A percentile compares a stretch with the other conserved stretches of the same genome.
Evolutionary conservation across 2,113 vertebrate genomes (phyloP).

Genomic region (human (Homo sapiens)): DNA sequence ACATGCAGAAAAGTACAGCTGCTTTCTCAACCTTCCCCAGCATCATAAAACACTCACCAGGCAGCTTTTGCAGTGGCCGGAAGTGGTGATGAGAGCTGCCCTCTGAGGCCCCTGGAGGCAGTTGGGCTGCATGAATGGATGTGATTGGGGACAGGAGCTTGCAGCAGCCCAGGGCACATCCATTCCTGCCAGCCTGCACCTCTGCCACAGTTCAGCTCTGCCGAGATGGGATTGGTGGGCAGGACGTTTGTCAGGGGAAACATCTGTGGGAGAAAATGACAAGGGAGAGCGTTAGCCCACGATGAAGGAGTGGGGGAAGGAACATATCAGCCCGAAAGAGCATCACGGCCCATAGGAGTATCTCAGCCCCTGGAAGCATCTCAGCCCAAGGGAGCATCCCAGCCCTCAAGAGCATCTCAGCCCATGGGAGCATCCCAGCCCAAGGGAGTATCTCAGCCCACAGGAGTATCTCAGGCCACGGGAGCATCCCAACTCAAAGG

Average conservation of each 20-base stretch:
- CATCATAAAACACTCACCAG: too few relatives aligned
- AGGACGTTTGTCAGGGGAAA: background rate
- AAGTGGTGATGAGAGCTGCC: background rate
- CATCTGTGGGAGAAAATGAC: background rate
- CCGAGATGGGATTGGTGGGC: background rate
- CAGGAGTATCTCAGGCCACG: background rate
- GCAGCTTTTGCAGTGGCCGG: background rate
- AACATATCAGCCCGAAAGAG: background rate
- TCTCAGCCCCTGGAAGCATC: background rate
- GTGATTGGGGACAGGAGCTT: background rate
- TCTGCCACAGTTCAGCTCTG: background rate
- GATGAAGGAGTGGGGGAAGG: background rate
- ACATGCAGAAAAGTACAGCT: too few relatives aligned
- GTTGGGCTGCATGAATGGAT: background rate
- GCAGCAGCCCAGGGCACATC: background rate
- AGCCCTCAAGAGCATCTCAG: too few relatives aligned
- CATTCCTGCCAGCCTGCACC: too few relatives aligned
- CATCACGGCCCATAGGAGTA: background rate
- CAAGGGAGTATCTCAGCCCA: fast-evolving
- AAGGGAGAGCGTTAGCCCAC: background rate
- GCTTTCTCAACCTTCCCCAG: background rate
- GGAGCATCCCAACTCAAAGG: too few relatives aligned
- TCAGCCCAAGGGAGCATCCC: fast-evolving
- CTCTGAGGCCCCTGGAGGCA: background rate
- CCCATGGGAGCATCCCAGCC: background rate